Evolutionary conservation across 2,888 invertebrate genomes (phyloP).

Genomic region (Ophioninae sp.): DNA sequence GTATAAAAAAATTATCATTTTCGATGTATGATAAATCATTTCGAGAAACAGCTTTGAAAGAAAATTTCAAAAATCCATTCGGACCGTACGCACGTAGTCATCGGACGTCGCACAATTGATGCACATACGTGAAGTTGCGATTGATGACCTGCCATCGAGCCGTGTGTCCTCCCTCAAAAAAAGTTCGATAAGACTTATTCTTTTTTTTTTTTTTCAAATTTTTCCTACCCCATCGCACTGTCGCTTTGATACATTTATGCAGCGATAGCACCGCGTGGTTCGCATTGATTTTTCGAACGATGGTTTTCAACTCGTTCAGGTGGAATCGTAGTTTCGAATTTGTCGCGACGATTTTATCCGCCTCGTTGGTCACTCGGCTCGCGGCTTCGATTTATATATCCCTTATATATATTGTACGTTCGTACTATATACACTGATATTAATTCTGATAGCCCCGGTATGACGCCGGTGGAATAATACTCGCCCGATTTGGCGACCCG

Average conservation of each 20-base stretch:
- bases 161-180: background rate
- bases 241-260: slow-evolving; percentile 3
- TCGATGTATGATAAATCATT: background rate
- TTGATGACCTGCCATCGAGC: background rate
- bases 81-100: background rate
- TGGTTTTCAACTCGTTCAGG: slow-evolving; percentile 44
- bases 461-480: slow-evolving; percentile 36
- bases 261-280: slow-evolving; percentile 25
- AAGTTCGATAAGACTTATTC: background rate
- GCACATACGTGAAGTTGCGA: background rate
- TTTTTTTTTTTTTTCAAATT: background rate
- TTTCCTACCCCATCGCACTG: background rate
- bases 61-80: background rate
- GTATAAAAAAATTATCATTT: background rate
- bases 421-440: background rate
- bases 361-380: slow-evolving; percentile 50
- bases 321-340: slow-evolving; percentile 47
- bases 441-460: slow-evolving; percentile 2
- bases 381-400: slow-evolving; percentile 24
- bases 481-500: slow-evolving; percentile 13
- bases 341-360: slow-evolving; percentile 31
- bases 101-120: background rate
- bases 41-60: background rate
- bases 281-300: slow-evolving; percentile 25
- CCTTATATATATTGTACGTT: slow-evolving; percentile 3